These are phyloP conservation scores for Carcinoscorpius rotundicauda DNA, from an alignment of 1,140 invertebrate genomes.

Conservation along the genomic window DNA sequence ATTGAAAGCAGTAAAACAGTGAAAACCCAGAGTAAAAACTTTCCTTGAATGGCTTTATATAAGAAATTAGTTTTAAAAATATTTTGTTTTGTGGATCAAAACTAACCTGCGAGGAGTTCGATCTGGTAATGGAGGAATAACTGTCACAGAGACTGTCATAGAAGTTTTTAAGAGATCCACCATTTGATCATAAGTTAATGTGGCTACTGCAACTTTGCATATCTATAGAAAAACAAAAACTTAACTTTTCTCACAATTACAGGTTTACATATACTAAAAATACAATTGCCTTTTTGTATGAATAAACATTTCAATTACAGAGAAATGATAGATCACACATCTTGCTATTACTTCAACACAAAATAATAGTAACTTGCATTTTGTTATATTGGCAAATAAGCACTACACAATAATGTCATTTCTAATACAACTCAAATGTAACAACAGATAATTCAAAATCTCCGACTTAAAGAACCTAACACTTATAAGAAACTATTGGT, in stretches of 20 bases:
- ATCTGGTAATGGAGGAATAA: conserved; percentile 60
- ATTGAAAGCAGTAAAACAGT: too few relatives aligned
- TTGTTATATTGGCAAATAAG: not conserved
- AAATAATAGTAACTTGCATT: not conserved
- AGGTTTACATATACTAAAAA: too few relatives aligned
- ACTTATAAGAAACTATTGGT: too few relatives aligned
- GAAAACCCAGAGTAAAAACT: too few relatives aligned
- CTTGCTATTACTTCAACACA: not conserved
- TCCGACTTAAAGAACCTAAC: too few relatives aligned
- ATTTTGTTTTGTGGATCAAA: not conserved
- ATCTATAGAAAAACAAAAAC: conserved; percentile 38
- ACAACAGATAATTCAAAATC: too few relatives aligned
- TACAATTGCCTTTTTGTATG: conserved; percentile 8
- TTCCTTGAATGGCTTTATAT: too few relatives aligned
- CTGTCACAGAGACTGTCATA: conserved; percentile 64
- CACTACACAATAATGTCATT: not conserved
- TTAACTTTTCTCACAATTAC: too few relatives aligned
- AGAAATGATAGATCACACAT: not conserved
- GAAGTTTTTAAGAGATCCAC: conserved; percentile 86
- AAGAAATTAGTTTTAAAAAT: too few relatives aligned
- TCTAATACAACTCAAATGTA: too few relatives aligned
- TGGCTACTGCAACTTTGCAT: conserved; percentile 77
- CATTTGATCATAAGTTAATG: conserved; percentile 84
- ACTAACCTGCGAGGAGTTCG: not conserved
- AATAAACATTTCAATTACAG: not conserved